Base-by-base conservation (phyloP, 2,113 vertebrate genomes). In the Lamprologus speciosus region DNA sequence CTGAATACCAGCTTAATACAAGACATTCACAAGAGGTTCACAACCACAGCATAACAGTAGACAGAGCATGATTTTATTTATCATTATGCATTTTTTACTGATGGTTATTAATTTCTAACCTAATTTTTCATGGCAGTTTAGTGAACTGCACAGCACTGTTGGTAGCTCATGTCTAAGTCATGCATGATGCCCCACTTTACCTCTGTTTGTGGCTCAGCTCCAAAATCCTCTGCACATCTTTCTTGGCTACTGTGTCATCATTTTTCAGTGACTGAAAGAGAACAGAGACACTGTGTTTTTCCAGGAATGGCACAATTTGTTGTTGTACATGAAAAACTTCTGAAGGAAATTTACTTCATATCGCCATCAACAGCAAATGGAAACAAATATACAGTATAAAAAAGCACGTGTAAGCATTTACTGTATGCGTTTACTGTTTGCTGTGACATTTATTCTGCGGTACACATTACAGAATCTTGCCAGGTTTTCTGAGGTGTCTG, bases 201-300 rank as follows among this genome's bases (percentile, higher is more conserved):
- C 98, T 98, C 95, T 99, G 98, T 90, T 98, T 99, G 96, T 98
- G 97, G 94, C 98, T 97, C 93, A 99, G 95, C 93, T 98, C 98
- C 96, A 99, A 95, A 90, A 99, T 98, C 86, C 97, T 97, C 94
- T 98, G 97, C 57, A 99, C 97, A 89, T 99, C 97, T 80, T 90
- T 97, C 97, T 98, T 99, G 85, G 98, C 93, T 47, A 98, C 97
- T 4, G 97, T 96, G 91, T 98, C 98, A 85, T 97, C 97, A 47
- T 97, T 98, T 97, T 98, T 99, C 96, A 98, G 95, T 58, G 97
- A 96, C 99, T 99, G 87, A 87, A 85, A 96, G 88, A 93, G 12
- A 84, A 95, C 81, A 88, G 91, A 51, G 2, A 80, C 17, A 73
- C 11, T 10, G 7, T 26, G 31, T 81, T 89, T 88, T 70, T 80